These are phyloP conservation scores for Pyrgilauda ruficollis DNA, from an alignment of 2,113 vertebrate genomes.

Conservation along the genomic window DNA sequence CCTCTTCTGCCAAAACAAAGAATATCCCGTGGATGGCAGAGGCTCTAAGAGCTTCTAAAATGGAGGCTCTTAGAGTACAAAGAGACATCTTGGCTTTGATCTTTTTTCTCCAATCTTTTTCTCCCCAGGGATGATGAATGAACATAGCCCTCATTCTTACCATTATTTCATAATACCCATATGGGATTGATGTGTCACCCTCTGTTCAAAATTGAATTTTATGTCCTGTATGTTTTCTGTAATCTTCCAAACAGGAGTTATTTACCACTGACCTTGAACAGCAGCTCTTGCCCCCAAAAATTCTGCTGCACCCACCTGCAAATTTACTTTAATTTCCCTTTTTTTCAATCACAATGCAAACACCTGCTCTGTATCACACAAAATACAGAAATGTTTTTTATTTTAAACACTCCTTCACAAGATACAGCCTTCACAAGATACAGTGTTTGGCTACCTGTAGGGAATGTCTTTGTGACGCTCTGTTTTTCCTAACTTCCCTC, in stretches of 20 bases:
- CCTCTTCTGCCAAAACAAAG: not conserved
- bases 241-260: not conserved
- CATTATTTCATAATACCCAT: accelerated
- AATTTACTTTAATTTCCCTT: not conserved
- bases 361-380: not conserved
- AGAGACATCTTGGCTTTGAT: not conserved
- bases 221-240: not conserved
- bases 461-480: not conserved
- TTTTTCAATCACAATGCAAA: not conserved
- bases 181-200: not conserved
- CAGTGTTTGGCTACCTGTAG: not conserved
- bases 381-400: not conserved
- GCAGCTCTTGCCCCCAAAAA: not conserved
- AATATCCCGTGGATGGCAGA: not conserved
- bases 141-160: not conserved
- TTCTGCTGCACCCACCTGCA: not conserved
- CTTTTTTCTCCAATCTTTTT: not conserved
- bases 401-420: not conserved
- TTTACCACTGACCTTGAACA: not conserved
- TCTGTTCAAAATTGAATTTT: not conserved
- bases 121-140: not conserved
- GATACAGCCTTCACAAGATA: not conserved
- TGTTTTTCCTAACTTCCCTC: not conserved
- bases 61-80: not conserved
- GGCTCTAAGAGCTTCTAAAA: too few relatives aligned